phyloP scores from a whole-genome alignment of 2,113 vertebrate genomes.

The Leucopternis melanops region DNA sequence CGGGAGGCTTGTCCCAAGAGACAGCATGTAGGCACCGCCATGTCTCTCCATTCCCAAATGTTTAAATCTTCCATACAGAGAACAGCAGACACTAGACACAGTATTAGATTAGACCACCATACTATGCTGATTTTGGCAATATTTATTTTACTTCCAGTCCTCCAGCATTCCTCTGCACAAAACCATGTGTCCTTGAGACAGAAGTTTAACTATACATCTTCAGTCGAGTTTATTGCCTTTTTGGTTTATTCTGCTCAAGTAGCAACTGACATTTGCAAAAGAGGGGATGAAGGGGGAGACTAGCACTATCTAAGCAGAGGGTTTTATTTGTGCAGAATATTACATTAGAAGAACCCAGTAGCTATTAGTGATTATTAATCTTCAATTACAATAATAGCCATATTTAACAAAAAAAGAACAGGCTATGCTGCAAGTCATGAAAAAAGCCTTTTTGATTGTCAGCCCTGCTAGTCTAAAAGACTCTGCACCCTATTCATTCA shows the following conservation, averaged over 20 bases:
- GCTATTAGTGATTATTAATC: conserved; percentile 41
- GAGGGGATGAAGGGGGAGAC: not conserved
- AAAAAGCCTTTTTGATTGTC: conserved; percentile 39
- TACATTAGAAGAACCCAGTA: not conserved
- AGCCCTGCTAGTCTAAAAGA: not conserved
- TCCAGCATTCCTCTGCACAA: not conserved
- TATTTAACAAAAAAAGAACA: conserved; percentile 29
- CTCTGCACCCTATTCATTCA: not conserved
- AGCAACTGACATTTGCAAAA: not conserved
- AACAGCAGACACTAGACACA: not conserved
- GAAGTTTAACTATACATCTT: not conserved
- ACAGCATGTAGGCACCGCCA: not conserved
- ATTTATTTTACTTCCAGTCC: not conserved
- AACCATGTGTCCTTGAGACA: rapidly evolving
- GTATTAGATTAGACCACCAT: not conserved
- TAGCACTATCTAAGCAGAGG: not conserved
- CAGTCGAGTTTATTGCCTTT: not conserved
- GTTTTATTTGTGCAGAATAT: not conserved
- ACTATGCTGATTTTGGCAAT: not conserved
- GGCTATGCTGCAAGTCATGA: not conserved
- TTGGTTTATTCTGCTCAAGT: not conserved
- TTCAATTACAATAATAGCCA: conserved; percentile 53
- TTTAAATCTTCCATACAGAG: not conserved
- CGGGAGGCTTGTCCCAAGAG: not conserved
- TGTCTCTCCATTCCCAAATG: not conserved